Conservation (phyloP, 2,113 vertebrate genomes). For the Myiozetetes cayanensis region DNA sequence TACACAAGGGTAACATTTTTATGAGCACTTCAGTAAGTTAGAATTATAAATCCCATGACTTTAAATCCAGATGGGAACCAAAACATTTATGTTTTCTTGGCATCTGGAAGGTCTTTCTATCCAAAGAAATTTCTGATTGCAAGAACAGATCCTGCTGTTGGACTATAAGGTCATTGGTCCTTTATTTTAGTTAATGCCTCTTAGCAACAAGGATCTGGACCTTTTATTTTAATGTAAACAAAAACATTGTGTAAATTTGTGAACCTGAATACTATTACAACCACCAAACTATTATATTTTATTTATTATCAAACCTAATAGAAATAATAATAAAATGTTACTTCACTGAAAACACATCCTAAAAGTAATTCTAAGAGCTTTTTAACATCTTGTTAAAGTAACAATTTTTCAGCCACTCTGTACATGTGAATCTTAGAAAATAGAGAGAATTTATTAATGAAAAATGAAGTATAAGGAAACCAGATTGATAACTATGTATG, state of each 20-base stretch:
- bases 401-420: neutral
- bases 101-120: neutral
- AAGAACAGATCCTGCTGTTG: neutral
- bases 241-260: neutral
- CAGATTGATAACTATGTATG: neutral
- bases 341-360: neutral
- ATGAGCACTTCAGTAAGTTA: neutral
- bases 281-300: neutral
- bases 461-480: neutral
- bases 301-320: neutral
- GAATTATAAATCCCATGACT: neutral
- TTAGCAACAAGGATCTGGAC: neutral
- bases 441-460: neutral
- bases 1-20: neutral
- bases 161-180: neutral
- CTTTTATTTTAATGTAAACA: neutral
- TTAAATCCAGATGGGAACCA: neutral
- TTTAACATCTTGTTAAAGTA: neutral
- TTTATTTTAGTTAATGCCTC: neutral
- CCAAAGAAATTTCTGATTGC: neutral
- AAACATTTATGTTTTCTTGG: neutral
- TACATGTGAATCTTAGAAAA: neutral
- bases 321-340: neutral
- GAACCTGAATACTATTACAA: neutral
- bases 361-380: neutral